Base-by-base conservation (phyloP, 2,797 vertebrate species). In the Poecile montanus region DNA sequence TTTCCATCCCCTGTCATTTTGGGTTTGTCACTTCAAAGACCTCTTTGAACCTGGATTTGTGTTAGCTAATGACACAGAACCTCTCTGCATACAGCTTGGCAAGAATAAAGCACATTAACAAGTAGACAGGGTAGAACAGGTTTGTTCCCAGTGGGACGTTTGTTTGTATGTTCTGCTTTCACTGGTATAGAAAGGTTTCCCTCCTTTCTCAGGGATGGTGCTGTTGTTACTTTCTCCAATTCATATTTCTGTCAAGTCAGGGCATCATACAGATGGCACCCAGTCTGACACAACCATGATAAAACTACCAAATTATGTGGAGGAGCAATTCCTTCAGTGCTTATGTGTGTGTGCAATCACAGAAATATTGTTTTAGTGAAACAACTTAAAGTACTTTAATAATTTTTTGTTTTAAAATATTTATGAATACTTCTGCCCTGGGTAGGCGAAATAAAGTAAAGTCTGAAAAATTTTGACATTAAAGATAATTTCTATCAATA, bases 21-120 rank as follows among this genome's bases (percentile, higher is more conserved):
- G 84, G 13, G 10, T 93, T 92, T 94, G 80, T 93, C 67, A 85
- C 85, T 94, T 96, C 91, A 94, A 94, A 95, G 71, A 79, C 80
- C 57, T 81, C 77, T 96, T 95, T 96, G 80, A 96, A 79, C 63
- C 27, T 85, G 66, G 27, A 48, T 86, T 93, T 91, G 25, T 82
- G 80, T 95, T 82, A 94, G 80, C 63, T 92, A 90, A 94, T 94
- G 74, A 73, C 89, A 93, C 53, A 90, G 85, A 94, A 51, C 20
- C 29, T 82, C 74, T 85, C 53, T 87, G 57, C 42, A 51, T 54
- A 94, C 34, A 91, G 21, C 53, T 76, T 7, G 1, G 53, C 38
- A 88, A 93, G 77, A 94, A 88, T 45, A 94, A 91, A 82, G 51
- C 67, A 17, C 66, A 72, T 91, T 56, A 92, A 45, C 58, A 63